Evolutionary conservation across 2,888 invertebrate species (phyloP).

Genomic region (Drosophila borborema): DNA sequence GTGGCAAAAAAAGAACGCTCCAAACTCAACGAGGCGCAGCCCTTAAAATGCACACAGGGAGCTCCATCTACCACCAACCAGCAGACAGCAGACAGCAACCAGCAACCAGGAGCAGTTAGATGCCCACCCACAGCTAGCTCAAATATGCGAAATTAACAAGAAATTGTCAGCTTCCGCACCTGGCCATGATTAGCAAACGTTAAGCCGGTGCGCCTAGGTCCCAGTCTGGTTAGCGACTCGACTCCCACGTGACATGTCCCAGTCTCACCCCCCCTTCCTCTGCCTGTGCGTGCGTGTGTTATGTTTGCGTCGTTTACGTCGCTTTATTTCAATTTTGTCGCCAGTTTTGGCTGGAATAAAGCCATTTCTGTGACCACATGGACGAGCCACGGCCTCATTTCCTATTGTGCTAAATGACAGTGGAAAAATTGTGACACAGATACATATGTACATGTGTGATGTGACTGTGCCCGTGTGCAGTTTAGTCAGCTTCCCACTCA

Average conservation of each 20-base stretch:
- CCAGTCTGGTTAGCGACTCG: slow-evolving; percentile 6
- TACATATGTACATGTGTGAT: not conserved
- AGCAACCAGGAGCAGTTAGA: not conserved
- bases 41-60: slow-evolving; percentile 24
- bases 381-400: slow-evolving; percentile 33
- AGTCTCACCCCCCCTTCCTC: not conserved
- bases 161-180: slow-evolving; percentile 23
- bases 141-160: slow-evolving; percentile 51
- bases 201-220: slow-evolving; percentile 13
- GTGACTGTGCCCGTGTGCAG: slow-evolving; percentile 16
- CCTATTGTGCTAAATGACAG: slow-evolving; percentile 48
- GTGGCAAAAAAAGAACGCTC: slow-evolving; percentile 17
- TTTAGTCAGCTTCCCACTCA: not conserved
- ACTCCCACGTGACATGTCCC: slow-evolving; percentile 19
- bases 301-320: slow-evolving; percentile 29
- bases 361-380: slow-evolving; percentile 40
- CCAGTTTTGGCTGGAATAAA: slow-evolving; percentile 45
- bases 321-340: slow-evolving; percentile 67
- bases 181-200: slow-evolving; percentile 28
- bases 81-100: not conserved
- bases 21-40: slow-evolving; percentile 24
- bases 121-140: slow-evolving; percentile 5
- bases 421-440: slow-evolving; percentile 20
- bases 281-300: slow-evolving; percentile 14
- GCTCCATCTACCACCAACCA: slow-evolving; percentile 6